These are phyloP conservation scores for Limonius californicus DNA, from an alignment of 1,140 invertebrate genomes.

Conservation along the genomic window DNA sequence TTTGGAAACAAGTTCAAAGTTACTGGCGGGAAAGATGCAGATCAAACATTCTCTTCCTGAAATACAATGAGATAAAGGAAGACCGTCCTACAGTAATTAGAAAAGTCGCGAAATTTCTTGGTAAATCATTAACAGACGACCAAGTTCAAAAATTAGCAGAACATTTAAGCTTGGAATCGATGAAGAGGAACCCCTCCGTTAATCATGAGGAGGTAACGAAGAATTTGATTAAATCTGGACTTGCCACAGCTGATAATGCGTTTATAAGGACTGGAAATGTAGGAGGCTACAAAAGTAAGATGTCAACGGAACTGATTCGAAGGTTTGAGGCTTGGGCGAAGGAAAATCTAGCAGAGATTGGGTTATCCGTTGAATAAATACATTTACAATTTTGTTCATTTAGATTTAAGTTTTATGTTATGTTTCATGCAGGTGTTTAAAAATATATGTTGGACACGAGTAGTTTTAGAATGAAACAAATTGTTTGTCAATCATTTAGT, in stretches of 20 bases:
- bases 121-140: constrained; percentile 58
- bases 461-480: too few relatives aligned
- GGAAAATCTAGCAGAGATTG: background rate
- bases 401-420: too few relatives aligned
- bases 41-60: constrained; percentile 72
- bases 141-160: constrained; percentile 61
- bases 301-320: background rate
- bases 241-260: background rate
- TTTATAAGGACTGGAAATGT: background rate
- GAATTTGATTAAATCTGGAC: background rate
- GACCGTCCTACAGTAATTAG: constrained; percentile 59
- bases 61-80: constrained; percentile 78
- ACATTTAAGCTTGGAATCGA: constrained; percentile 71
- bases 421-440: too few relatives aligned
- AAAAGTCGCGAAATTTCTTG: constrained; percentile 66
- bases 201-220: constrained; percentile 45
- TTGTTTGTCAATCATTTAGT: too few relatives aligned
- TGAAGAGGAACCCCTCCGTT: constrained; percentile 70
- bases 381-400: too few relatives aligned
- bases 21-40: constrained; percentile 67
- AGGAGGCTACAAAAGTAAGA: background rate
- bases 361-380: too few relatives aligned
- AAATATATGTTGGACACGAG: too few relatives aligned
- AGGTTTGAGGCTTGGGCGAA: background rate
- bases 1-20: constrained; percentile 63